A percentile compares a stretch with the other conserved stretches of the same genome.
These are phyloP conservation scores for Esox masquinongy DNA, from an alignment of 2,797 vertebrate species.

Conservation along the genomic window DNA sequence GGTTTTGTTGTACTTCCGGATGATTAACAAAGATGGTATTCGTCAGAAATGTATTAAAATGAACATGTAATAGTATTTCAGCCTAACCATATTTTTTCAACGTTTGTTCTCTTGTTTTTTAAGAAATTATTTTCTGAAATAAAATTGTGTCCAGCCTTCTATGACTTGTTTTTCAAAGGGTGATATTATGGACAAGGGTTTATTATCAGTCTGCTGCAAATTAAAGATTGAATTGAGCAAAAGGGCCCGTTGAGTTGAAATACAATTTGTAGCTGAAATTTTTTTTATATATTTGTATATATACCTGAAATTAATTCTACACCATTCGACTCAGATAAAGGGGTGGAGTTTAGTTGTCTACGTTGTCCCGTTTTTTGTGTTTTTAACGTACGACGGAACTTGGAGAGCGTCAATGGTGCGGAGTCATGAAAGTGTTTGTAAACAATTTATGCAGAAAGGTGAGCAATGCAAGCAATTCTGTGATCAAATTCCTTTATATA, in stretches of 20 bases:
- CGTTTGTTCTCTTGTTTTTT: no score
- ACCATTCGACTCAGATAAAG: background rate
- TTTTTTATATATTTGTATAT: background rate
- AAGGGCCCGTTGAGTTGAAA: no score
- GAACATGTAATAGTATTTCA: no score
- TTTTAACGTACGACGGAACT: constrained; percentile 8
- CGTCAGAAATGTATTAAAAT: no score
- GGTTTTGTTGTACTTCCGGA: background rate
- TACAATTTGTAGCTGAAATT: background rate
- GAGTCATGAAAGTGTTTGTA: constrained; percentile 84
- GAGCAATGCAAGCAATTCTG: constrained; percentile 38
- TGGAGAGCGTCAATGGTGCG: constrained; percentile 56
- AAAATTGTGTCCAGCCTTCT: no score
- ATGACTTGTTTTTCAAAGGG: no score
- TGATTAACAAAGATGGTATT: background rate
- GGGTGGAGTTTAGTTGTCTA: constrained; percentile 8
- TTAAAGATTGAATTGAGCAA: no score
- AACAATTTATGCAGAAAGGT: constrained; percentile 73
- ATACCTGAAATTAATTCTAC: background rate
- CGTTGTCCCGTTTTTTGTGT: background rate
- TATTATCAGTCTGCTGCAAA: no score
- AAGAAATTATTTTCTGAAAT: no score
- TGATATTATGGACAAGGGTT: no score
- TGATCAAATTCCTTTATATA: background rate
- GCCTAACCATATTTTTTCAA: no score